phyloP scores from a whole-genome alignment of 2,888 invertebrate species.

The Hoplodrina ambigua region DNA sequence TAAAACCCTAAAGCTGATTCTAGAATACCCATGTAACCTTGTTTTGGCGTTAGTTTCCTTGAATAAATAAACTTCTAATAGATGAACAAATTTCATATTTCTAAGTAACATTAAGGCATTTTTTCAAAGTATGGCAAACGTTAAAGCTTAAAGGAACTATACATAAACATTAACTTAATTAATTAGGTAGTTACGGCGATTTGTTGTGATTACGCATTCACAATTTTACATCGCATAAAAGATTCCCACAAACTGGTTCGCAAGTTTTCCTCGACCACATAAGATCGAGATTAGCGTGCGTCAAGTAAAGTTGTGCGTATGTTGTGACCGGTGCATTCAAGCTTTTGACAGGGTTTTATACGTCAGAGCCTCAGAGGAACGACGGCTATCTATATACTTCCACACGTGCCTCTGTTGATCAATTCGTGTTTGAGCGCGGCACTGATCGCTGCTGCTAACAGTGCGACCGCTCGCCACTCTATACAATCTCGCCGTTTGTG shows the following conservation, averaged over 20 bases:
- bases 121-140: too few species aligned
- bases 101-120: too few species aligned
- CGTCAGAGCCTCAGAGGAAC: conserved; percentile 59
- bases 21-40: too few species aligned
- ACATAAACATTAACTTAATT: neutral
- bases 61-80: too few species aligned
- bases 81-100: too few species aligned
- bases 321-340: conserved; percentile 49
- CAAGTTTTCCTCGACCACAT: conserved; percentile 43
- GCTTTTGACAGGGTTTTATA: conserved; percentile 65
- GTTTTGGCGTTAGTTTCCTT: too few species aligned
- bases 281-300: conserved; percentile 15
- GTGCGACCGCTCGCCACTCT: conserved; percentile 50
- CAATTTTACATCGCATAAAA: conserved; percentile 29
- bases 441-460: conserved; percentile 70
- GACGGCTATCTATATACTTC: conserved; percentile 68
- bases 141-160: too few species aligned
- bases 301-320: conserved; percentile 7
- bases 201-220: conserved; percentile 7
- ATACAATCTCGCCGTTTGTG: conserved; percentile 70
- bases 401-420: conserved; percentile 60
- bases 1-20: too few species aligned
- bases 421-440: conserved; percentile 80
- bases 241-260: conserved; percentile 42
- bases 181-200: neutral